phyloP scores from a whole-genome alignment of 2,888 invertebrate species.

The Ochropleura plecta region DNA sequence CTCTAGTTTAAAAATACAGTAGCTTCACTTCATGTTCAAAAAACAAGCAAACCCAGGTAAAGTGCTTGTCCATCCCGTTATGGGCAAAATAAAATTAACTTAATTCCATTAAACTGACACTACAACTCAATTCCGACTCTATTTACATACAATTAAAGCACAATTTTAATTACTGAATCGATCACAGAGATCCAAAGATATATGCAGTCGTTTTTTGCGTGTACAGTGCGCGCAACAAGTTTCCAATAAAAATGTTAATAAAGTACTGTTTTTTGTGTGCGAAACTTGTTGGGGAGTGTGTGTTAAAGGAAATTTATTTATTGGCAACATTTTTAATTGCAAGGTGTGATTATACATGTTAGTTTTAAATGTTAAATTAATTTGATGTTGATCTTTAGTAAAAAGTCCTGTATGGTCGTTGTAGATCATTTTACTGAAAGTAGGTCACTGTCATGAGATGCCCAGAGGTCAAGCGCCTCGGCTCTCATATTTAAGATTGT shows the following conservation, averaged over 20 bases:
- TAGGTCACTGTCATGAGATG: too few species aligned
- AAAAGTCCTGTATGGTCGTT: not conserved
- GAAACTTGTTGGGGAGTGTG: conserved; percentile 50
- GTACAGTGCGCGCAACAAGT: conserved; percentile 61
- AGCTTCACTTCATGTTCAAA: conserved; percentile 13
- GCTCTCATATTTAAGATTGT: too few species aligned
- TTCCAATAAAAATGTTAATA: conserved; percentile 70
- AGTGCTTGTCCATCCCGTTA: conserved; percentile 33
- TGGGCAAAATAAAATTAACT: conserved; percentile 57
- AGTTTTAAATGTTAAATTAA: conserved; percentile 53
- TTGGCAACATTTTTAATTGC: conserved; percentile 50
- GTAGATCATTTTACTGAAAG: not conserved
- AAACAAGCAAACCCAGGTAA: conserved; percentile 35
- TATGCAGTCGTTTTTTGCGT: conserved; percentile 41
- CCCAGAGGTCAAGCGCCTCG: too few species aligned
- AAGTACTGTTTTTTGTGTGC: conserved; percentile 45
- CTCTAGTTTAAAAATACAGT: conserved; percentile 18
- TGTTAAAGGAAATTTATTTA: conserved; percentile 60
- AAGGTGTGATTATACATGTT: conserved; percentile 52
- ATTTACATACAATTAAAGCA: conserved; percentile 35
- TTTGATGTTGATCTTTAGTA: conserved; percentile 14
- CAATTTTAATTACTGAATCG: conserved; percentile 46
- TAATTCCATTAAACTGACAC: conserved; percentile 37
- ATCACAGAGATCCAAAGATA: conserved; percentile 50
- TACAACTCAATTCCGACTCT: conserved; percentile 54